Base-by-base conservation (phyloP, 2,113 vertebrate species). In the Equus przewalskii region DNA sequence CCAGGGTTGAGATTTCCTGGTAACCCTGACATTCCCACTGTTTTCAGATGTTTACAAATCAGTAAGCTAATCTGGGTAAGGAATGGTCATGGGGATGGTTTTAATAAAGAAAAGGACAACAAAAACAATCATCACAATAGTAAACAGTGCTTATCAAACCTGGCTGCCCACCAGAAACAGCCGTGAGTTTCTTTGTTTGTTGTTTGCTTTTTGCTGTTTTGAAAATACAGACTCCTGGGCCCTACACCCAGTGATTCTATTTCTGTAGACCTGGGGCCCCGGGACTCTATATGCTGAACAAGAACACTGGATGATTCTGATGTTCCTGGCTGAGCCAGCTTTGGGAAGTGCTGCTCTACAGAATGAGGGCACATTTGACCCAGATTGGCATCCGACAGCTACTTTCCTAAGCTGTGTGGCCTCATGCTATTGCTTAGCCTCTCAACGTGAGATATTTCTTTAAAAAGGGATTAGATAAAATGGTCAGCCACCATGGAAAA, bases 151-250 rank as follows among this genome's bases (percentile, higher is more conserved):
- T 81, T 79, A 21, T 36, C 30, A 82, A 73, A 49, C 46, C 85
- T 64, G 49, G 58, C 64, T 24, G 1, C 49, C 64, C 69, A 93
- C 76, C 60, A 97, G 97, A 97, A 98, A 98, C 16, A 44, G 58
- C 41, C 15, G 2, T 58, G 11, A 36, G 0, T 65, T 86, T 21
- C 4, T 58, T 80, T 41, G 12, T n/a, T 60, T n/a, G 6, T 56
- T 79, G 24, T 78, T 54, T 6, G 22, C 9, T 46, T 62, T n/a
- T 49, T 82, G 11, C 72, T 79, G 26, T 64, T 86, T 58, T 93
- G 22, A 67, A 94, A 94, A 89, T 73, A 54, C 5, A 87, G 67
- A 84, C 5, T 89, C 26, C n/a, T 56, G 24, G 46, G 41, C 19
- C 46, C n/a, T 16, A 4, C 60, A 9, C n/a, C 56, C 58, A 64